phyloP scores from a whole-genome alignment of 2,888 invertebrate genomes.

The Nymphalis urticae region DNA sequence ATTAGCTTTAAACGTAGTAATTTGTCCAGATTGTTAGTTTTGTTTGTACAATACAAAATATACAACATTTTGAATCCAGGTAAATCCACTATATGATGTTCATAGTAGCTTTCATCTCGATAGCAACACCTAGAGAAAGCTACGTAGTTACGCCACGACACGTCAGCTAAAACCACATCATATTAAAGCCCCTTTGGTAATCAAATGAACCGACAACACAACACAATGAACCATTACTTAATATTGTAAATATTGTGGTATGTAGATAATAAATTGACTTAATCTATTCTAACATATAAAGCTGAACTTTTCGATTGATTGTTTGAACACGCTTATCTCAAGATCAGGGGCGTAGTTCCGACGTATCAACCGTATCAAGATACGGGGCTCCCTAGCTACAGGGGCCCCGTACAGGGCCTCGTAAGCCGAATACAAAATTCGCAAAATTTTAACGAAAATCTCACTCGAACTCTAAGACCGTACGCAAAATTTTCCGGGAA shows the following conservation, averaged over 20 bases:
- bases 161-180: background rate
- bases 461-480: too few relatives aligned
- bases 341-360: too few relatives aligned
- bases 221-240: background rate
- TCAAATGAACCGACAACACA: background rate
- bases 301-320: background rate
- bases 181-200: background rate
- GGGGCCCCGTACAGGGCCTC: too few relatives aligned
- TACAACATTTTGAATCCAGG: background rate
- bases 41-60: too few relatives aligned
- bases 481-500: too few relatives aligned
- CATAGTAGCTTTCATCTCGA: background rate
- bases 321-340: too few relatives aligned
- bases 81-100: background rate
- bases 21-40: too few relatives aligned
- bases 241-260: background rate
- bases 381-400: too few relatives aligned
- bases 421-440: too few relatives aligned
- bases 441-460: too few relatives aligned
- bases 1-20: too few relatives aligned
- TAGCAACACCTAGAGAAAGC: background rate
- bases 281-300: background rate
- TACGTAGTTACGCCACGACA: background rate
- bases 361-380: too few relatives aligned
- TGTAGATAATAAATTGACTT: background rate